Evolutionary conservation across 2,113 vertebrate species (phyloP).

Genomic region (Lontra canadensis): DNA sequence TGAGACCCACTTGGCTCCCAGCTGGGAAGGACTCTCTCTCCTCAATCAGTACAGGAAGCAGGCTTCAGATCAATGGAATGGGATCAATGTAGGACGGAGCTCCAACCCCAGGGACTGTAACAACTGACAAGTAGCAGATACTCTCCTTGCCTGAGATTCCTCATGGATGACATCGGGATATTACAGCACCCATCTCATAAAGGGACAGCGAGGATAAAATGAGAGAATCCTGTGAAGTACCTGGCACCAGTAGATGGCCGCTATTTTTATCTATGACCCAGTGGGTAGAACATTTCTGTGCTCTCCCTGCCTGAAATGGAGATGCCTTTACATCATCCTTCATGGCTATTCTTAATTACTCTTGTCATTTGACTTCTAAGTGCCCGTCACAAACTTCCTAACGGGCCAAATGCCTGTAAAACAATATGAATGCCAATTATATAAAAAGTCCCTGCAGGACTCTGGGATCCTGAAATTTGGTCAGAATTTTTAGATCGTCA

Average conservation of each 20-base stretch:
- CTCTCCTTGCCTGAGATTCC: neutral
- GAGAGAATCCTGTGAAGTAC: constrained; percentile 57
- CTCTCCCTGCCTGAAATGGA: constrained; percentile 38
- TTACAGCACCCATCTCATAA: neutral
- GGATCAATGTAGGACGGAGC: neutral
- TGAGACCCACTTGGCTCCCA: neutral
- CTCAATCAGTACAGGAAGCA: neutral
- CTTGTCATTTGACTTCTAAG: neutral
- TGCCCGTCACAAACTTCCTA: neutral
- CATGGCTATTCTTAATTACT: neutral
- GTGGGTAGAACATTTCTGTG: constrained; percentile 50
- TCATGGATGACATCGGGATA: neutral
- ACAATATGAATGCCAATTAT: neutral
- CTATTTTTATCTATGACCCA: constrained; percentile 69
- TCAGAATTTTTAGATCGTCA: neutral
- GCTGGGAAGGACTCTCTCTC: neutral
- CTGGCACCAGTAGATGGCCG: constrained; percentile 32
- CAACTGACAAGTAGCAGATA: neutral
- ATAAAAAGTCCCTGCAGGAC: neutral
- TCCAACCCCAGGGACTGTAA: neutral
- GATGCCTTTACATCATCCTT: constrained; percentile 56
- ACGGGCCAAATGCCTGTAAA: neutral
- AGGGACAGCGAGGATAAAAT: neutral
- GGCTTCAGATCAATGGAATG: neutral
- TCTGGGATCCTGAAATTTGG: neutral